A percentile compares a stretch with the other conserved stretches of the same genome.
These are phyloP conservation scores for Yponomeuta malinellus DNA, from an alignment of 2,888 invertebrate species.

Conservation along the genomic window DNA sequence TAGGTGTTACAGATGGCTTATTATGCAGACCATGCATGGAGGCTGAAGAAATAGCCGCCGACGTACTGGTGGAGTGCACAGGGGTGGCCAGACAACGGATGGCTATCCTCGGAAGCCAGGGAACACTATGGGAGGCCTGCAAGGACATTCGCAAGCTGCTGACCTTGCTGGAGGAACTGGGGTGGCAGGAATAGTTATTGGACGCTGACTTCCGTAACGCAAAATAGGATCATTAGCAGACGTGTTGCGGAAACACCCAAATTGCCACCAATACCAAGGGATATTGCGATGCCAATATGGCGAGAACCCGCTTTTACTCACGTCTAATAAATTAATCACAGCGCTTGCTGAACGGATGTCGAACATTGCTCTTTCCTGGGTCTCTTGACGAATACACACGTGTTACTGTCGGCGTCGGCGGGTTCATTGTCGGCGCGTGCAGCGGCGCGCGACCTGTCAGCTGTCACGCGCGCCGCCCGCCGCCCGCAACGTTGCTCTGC, in stretches of 20 bases:
- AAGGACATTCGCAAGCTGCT: too few relatives aligned
- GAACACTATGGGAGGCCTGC: too few relatives aligned
- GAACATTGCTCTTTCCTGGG: not conserved
- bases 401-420: not conserved
- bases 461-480: not conserved
- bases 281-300: too few relatives aligned
- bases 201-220: too few relatives aligned
- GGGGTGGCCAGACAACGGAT: not conserved
- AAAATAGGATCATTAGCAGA: too few relatives aligned
- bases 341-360: not conserved
- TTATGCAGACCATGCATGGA: not conserved
- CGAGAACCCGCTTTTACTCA: not conserved
- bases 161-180: too few relatives aligned
- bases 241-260: too few relatives aligned
- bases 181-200: too few relatives aligned
- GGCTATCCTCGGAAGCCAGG: too few relatives aligned
- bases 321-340: not conserved
- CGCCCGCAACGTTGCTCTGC: not conserved
- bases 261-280: too few relatives aligned
- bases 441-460: not conserved
- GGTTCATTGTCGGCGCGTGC: not conserved
- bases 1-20: not conserved
- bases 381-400: not conserved
- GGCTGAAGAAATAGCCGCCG: not conserved
- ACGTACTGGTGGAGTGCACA: not conserved